These are phyloP conservation scores for Gisinianus flammeolus DNA, from an alignment of 2,888 invertebrate genomes.

Conservation along the genomic window DNA sequence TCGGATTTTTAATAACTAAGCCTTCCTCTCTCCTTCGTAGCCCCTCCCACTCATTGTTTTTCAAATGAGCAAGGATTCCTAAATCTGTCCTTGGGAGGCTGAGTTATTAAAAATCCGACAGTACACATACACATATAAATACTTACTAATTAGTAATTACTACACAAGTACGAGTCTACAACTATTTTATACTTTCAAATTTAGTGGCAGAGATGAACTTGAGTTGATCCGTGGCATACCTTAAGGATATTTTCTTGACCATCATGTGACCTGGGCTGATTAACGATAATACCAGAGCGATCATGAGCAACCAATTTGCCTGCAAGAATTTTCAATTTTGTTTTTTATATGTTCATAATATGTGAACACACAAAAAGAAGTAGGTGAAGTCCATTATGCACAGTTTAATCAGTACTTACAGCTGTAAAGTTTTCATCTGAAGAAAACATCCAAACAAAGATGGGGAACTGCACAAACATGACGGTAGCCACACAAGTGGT, in stretches of 20 bases:
- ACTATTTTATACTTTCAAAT: too few relatives aligned
- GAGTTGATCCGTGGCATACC: conserved; percentile 34
- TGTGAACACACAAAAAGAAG: too few relatives aligned
- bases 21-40: too few relatives aligned
- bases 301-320: conserved; percentile 52
- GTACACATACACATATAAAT: too few relatives aligned
- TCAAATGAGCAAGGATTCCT: too few relatives aligned
- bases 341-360: neutral
- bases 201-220: neutral
- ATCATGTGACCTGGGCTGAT: conserved; percentile 54
- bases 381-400: neutral
- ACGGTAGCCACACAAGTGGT: conserved; percentile 59
- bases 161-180: too few relatives aligned
- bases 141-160: too few relatives aligned
- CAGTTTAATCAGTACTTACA: conserved; percentile 34
- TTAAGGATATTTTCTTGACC: conserved; percentile 38
- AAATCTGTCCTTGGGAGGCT: too few relatives aligned
- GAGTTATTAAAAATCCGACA: too few relatives aligned
- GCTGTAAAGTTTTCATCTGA: conserved; percentile 40
- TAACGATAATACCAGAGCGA: conserved; percentile 47
- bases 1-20: too few relatives aligned
- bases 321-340: conserved; percentile 25
- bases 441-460: conserved; percentile 59
- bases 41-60: too few relatives aligned
- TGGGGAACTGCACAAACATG: conserved; percentile 59